phyloP scores from a whole-genome alignment of 2,888 invertebrate species.

The Archips crataeganus region DNA sequence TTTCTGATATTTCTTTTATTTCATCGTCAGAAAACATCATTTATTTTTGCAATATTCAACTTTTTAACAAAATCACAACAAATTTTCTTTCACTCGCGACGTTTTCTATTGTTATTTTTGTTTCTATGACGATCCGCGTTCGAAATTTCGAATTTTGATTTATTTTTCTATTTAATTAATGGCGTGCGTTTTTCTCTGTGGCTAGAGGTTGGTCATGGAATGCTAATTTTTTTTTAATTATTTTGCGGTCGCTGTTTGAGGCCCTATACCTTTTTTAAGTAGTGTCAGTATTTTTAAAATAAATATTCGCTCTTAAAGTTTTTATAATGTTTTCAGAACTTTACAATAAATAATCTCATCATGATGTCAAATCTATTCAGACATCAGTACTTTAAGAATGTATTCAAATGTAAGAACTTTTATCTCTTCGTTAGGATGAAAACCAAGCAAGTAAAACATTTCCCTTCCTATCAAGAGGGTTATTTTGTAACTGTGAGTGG shows the following conservation, averaged over 20 bases:
- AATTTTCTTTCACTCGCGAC: constrained; percentile 66
- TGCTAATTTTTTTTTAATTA: constrained; percentile 14
- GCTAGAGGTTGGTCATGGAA: constrained; percentile 36
- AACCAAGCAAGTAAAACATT: constrained; percentile 26
- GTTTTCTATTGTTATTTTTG: constrained; percentile 67
- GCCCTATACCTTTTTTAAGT: constrained; percentile 2
- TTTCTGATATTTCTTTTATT: constrained; percentile 78
- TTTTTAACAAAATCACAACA: constrained; percentile 80
- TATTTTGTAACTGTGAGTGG: constrained; percentile 76
- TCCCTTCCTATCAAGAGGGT: constrained; percentile 60
- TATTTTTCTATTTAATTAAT: constrained; percentile 44
- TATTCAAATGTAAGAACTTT: not conserved
- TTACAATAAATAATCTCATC: not conserved
- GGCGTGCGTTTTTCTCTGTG: constrained; percentile 19
- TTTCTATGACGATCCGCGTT: constrained; percentile 69
- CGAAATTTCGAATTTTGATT: constrained; percentile 57
- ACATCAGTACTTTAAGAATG: not conserved
- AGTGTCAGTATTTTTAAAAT: not conserved
- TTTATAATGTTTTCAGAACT: not conserved
- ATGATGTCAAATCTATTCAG: not conserved
- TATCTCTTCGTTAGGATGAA: constrained; percentile 22
- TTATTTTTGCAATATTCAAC: constrained; percentile 80
- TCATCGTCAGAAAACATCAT: constrained; percentile 83
- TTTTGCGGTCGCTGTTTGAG: not conserved
- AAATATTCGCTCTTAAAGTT: not conserved